phyloP scores from a whole-genome alignment of 2,113 vertebrate species.

The Lontra canadensis region DNA sequence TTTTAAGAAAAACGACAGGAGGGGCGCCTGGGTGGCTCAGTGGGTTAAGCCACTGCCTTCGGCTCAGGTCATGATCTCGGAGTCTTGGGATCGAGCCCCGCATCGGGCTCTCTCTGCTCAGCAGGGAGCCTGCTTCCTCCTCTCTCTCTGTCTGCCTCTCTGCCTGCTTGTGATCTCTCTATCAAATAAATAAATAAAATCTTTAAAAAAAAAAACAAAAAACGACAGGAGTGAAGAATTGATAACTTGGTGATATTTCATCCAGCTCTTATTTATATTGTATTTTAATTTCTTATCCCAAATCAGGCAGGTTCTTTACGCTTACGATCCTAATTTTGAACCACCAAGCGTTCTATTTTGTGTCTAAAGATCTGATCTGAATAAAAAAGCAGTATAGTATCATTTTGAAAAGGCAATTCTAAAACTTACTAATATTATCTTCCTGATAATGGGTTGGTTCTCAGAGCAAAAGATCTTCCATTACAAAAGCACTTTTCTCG shows the following conservation, averaged over 20 bases:
- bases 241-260: neutral
- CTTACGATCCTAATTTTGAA: neutral
- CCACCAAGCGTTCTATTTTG: neutral
- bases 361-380: neutral
- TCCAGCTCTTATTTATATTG: neutral
- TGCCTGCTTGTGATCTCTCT: no score
- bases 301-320: neutral
- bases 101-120: no score
- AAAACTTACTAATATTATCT: neutral
- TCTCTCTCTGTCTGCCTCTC: no score
- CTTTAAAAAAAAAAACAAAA: no score
- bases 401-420: neutral
- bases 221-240: neutral
- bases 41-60: no score
- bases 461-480: neutral
- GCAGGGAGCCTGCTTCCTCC: no score
- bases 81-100: no score
- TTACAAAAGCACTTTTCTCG: neutral
- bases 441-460: neutral
- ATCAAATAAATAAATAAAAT: no score
- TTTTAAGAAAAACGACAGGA: neutral
- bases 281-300: constrained; percentile 12
- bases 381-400: neutral
- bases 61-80: no score
- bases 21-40: no score